A percentile compares a stretch with the other conserved stretches of the same genome.
These are phyloP conservation scores for Trissolcus basalis DNA, from an alignment of 1,140 invertebrate genomes.

Conservation along the genomic window DNA sequence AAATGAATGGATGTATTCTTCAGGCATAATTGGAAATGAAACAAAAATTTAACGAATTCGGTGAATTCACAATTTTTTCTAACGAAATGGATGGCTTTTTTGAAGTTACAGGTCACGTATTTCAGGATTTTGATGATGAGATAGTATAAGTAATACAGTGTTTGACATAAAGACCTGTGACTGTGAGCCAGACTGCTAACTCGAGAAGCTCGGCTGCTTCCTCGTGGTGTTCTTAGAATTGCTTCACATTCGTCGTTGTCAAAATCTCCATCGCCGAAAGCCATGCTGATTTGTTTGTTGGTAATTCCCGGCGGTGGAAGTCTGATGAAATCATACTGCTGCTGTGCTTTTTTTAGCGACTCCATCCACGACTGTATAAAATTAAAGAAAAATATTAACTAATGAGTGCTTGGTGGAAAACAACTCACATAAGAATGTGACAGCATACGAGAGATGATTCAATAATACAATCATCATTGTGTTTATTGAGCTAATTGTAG, in stretches of 20 bases:
- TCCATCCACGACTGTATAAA: constrained; percentile 71
- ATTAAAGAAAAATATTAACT: not conserved
- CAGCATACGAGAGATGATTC: too few species aligned
- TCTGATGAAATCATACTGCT: constrained; percentile 69
- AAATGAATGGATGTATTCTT: too few species aligned
- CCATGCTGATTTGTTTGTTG: constrained; percentile 68
- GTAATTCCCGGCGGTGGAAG: constrained; percentile 64
- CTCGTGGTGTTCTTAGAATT: constrained; percentile 68
- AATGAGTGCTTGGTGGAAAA: not conserved
- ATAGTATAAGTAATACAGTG: constrained; percentile 14
- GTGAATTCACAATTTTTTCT: not conserved
- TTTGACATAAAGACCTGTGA: constrained; percentile 73
- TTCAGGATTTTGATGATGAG: constrained; percentile 6
- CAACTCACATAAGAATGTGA: too few species aligned
- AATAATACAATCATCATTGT: too few species aligned
- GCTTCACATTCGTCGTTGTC: constrained; percentile 70
- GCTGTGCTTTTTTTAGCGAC: constrained; percentile 70
- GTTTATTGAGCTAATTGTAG: too few species aligned
- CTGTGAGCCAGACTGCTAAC: constrained; percentile 81
- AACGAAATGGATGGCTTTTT: not conserved
- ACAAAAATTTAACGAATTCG: too few species aligned
- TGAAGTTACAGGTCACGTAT: constrained; percentile 5
- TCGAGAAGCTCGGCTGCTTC: constrained; percentile 75
- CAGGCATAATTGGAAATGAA: too few species aligned
- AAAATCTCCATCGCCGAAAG: constrained; percentile 70